phyloP scores from a whole-genome alignment of 2,888 invertebrate species.

The Urechis unicinctus region DNA sequence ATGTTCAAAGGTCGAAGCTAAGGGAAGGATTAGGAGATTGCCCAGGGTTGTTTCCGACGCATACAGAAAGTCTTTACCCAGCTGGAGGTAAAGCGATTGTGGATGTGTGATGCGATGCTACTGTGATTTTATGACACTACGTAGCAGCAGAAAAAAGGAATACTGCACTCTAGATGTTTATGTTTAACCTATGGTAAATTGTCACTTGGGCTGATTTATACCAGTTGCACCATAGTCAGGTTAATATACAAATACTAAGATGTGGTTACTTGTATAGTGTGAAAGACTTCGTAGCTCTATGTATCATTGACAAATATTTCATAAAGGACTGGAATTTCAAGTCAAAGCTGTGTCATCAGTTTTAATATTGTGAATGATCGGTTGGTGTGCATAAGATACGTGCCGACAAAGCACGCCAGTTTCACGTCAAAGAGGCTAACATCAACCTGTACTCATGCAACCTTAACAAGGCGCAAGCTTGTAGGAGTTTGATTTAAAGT shows the following conservation, averaged over 20 bases:
- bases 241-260: no score
- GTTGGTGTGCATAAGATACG: conserved; percentile 67
- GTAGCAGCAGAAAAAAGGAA: not conserved
- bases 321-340: not conserved
- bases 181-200: not conserved
- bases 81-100: conserved; percentile 64
- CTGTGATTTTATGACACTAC: not conserved
- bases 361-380: not conserved
- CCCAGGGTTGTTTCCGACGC: conserved; percentile 87
- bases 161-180: not conserved
- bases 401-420: conserved; percentile 91
- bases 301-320: not conserved
- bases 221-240: no score
- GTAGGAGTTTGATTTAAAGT: conserved; percentile 75
- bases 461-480: conserved; percentile 88
- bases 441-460: conserved; percentile 99
- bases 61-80: conserved; percentile 93
- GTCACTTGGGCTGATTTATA: no score
- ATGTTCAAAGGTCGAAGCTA: conserved; percentile 72
- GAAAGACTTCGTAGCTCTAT: no score
- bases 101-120: no score
- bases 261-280: not conserved
- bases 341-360: not conserved
- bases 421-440: conserved; percentile 96
- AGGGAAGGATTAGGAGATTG: conserved; percentile 79